Conservation (phyloP, 1,140 invertebrate genomes). For the Nylanderia fulva region DNA sequence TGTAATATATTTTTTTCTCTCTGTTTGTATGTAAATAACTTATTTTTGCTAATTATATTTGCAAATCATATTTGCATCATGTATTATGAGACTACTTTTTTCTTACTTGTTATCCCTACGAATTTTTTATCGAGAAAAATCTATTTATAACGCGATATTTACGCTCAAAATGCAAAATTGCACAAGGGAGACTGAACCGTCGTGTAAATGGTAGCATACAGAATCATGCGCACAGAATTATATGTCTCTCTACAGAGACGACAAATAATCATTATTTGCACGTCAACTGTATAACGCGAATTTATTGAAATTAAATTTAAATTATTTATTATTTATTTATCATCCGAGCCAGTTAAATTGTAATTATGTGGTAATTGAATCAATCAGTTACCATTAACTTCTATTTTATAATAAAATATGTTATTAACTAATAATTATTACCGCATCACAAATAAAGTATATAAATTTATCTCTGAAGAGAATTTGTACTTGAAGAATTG, state of each 20-base stretch:
- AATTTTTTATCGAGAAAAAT: constrained; percentile 43
- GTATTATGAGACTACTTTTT: constrained; percentile 27
- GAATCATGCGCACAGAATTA: constrained; percentile 60
- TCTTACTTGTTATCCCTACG: constrained; percentile 23
- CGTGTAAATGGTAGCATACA: constrained; percentile 50
- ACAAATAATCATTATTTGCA: constrained; percentile 55
- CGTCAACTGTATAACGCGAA: constrained; percentile 40
- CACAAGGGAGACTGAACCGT: constrained; percentile 46
- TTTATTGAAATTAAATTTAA: constrained; percentile 72
- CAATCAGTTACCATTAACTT: constrained; percentile 71
- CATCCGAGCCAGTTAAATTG: constrained; percentile 63
- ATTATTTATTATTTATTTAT: constrained; percentile 73
- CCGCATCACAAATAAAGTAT: constrained; percentile 61
- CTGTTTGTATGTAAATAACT: background rate
- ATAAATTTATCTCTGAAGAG: constrained; percentile 51
- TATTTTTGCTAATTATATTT: constrained; percentile 9
- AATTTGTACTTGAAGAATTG: constrained; percentile 10
- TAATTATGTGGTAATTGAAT: constrained; percentile 71
- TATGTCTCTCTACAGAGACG: constrained; percentile 55
- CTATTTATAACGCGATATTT: constrained; percentile 53
- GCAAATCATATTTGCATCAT: background rate
- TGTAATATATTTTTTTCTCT: background rate
- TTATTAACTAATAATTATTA: constrained; percentile 71
- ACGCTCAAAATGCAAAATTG: constrained; percentile 59
- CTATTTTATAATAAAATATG: constrained; percentile 71